Conservation (phyloP, 2,888 invertebrate species). For the Melanostoma mellinum region DNA sequence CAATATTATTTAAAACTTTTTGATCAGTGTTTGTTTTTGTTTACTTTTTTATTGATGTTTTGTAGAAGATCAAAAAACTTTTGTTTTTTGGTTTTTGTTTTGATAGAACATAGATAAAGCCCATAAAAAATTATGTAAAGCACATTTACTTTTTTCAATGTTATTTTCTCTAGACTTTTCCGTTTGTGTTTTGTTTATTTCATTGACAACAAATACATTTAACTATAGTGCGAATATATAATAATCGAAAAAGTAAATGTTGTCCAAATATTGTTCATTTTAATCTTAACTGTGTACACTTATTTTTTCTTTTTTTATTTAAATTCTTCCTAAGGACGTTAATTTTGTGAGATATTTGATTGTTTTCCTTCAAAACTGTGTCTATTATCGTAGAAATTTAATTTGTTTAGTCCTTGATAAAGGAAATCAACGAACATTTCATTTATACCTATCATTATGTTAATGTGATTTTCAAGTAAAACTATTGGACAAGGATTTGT, state of each 20-base stretch:
- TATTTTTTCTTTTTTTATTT: slow-evolving; percentile 19
- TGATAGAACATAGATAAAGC: slow-evolving; percentile 44
- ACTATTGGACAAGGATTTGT: no score
- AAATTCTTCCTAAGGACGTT: slow-evolving; percentile 38
- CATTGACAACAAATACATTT: slow-evolving; percentile 38
- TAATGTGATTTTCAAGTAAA: no score
- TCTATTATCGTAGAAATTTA: no score
- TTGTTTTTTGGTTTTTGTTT: slow-evolving; percentile 40
- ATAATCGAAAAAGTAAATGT: slow-evolving; percentile 6
- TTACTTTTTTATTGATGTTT: slow-evolving; percentile 46
- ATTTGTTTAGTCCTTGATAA: no score
- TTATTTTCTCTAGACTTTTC: not conserved
- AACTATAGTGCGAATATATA: slow-evolving; percentile 41
- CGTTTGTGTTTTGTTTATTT: not conserved
- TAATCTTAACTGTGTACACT: slow-evolving; percentile 26
- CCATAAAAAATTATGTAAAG: slow-evolving; percentile 23
- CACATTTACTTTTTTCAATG: not conserved
- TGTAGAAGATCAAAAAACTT: slow-evolving; percentile 74
- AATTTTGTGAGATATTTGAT: slow-evolving; percentile 39
- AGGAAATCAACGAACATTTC: no score
- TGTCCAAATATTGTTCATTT: no score
- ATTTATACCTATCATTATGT: no score
- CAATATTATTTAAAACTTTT: slow-evolving; percentile 34
- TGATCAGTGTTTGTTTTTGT: slow-evolving; percentile 33
- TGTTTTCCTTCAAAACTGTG: slow-evolving; percentile 20